Conservation (phyloP, 2,888 invertebrate species). For the Erebia epiphron region DNA sequence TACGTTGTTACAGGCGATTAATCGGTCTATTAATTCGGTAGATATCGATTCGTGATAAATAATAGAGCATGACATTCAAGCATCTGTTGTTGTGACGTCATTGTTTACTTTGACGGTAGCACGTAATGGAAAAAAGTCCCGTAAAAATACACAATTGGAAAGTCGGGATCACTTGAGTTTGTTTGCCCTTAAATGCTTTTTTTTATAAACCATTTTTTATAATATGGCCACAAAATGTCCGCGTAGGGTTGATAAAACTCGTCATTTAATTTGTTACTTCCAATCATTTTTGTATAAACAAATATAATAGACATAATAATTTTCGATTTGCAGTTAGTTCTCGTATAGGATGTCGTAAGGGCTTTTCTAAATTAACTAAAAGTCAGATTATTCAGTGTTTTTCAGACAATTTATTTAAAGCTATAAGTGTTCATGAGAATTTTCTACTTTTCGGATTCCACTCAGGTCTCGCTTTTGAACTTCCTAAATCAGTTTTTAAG, state of each 20-base stretch:
- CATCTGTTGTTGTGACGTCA: slow-evolving; percentile 34
- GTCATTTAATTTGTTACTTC: background rate
- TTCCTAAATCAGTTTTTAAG: too few species aligned
- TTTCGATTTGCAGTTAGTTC: too few species aligned
- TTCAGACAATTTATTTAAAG: too few species aligned
- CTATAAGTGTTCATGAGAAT: too few species aligned
- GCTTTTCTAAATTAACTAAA: too few species aligned
- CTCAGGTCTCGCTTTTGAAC: too few species aligned
- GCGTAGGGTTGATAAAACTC: slow-evolving; percentile 3
- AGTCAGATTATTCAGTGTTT: too few species aligned
- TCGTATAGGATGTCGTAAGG: too few species aligned
- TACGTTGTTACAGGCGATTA: slow-evolving; percentile 70
- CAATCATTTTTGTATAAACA: too few species aligned
- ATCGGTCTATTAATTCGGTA: slow-evolving; percentile 30
- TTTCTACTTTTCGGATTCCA: too few species aligned
- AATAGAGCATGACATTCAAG: slow-evolving; percentile 57
- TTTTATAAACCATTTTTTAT: slow-evolving; percentile 44
- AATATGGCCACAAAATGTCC: slow-evolving; percentile 41
- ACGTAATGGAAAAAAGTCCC: slow-evolving; percentile 56
- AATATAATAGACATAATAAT: too few species aligned
- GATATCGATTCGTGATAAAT: slow-evolving; percentile 45
- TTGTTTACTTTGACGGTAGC: slow-evolving; percentile 61
- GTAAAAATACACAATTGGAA: slow-evolving; percentile 47
- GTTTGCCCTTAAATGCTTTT: slow-evolving; percentile 38
- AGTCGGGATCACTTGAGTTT: slow-evolving; percentile 53